Evolutionary conservation across 1,140 invertebrate species (phyloP), one percentile per base, ranked within the genome.

Genomic region (Aleiodes sp.): DNA sequence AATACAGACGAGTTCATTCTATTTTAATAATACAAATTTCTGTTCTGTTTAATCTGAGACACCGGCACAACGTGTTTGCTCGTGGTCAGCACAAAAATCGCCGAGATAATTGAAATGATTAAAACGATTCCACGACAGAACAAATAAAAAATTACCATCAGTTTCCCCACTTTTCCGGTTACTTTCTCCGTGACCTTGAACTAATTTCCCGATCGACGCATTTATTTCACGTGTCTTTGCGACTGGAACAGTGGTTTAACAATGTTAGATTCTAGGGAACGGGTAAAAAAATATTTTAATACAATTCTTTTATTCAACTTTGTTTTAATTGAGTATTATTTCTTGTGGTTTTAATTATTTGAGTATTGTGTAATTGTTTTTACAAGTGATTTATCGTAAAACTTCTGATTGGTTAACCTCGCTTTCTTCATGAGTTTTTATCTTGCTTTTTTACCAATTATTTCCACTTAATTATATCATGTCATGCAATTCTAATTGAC

Each of bases 1-100:
- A 12, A 24, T 52, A n/a, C 46, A 52, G 46, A 52, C 46, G 16
- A 52, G 46, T 52, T 52, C 46, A 52, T 24, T 52, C 46, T 52
- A 52, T 52, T 52, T 52, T 52, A 21, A 52, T 52, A 7, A 24
- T 16, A 9, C 3, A 16, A 21, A 12, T 24, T 52, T 52, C 19
- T 21, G 46, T 52, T 21, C 26, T 4, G 46, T n/a, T 9, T n/a
- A n/a, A 3, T 8, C 46, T 24, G 19, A 52, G 46, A 52, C 46
- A 52, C 46, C 46, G 46, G 46, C 4, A 6, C 46, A 52, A 52
- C 46, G 46, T 52, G 46, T 24, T 52, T 6, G 19, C 39, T 43
- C 39, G 21, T 52, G 46, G 19, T n/a, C n/a, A n/a, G 1, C 46
- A 7, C 12, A 2, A 6, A 52, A 21, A 12, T 4, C 7, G 4